phyloP scores from a whole-genome alignment of 2,113 vertebrate genomes.

The Ascaphus truei region DNA sequence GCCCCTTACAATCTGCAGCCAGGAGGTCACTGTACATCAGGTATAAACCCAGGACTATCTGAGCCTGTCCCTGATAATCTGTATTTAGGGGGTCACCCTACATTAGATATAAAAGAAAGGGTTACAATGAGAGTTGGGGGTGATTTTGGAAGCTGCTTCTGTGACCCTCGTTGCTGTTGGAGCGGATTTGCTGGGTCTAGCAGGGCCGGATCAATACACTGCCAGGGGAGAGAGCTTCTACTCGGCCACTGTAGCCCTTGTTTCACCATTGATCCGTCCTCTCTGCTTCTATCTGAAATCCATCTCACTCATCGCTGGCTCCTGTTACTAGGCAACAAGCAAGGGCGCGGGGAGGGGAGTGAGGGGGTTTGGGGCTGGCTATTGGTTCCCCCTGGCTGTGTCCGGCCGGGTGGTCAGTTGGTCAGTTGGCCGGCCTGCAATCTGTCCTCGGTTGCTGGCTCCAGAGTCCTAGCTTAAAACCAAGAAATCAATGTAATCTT shows the following conservation, averaged over 20 bases:
- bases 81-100: slow-evolving; percentile 10
- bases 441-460: slow-evolving; percentile 58
- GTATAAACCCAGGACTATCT: not conserved
- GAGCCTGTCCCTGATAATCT: not conserved
- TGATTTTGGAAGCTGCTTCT: slow-evolving; percentile 23
- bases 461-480: slow-evolving; percentile 32
- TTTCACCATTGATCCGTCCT: slow-evolving; percentile 72
- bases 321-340: slow-evolving; percentile 68
- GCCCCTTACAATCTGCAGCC: not conserved
- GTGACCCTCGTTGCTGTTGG: slow-evolving; percentile 61
- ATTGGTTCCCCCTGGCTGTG: slow-evolving; percentile 32
- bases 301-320: slow-evolving; percentile 49
- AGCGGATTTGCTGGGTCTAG: slow-evolving; percentile 66
- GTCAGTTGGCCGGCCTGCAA: slow-evolving; percentile 55
- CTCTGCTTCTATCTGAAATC: slow-evolving; percentile 63
- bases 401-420: slow-evolving; percentile 64
- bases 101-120: slow-evolving; percentile 22
- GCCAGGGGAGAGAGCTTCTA: slow-evolving; percentile 65
- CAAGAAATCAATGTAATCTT: slow-evolving; percentile 56
- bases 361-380: slow-evolving; percentile 43
- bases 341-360: slow-evolving; percentile 50
- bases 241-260: slow-evolving; percentile 58
- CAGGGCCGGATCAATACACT: slow-evolving; percentile 68
- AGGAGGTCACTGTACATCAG: not conserved
- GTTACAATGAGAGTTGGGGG: slow-evolving; percentile 26